Evolutionary conservation across 2,797 vertebrate genomes (phyloP).

Genomic region (Calcarius lapponicus): DNA sequence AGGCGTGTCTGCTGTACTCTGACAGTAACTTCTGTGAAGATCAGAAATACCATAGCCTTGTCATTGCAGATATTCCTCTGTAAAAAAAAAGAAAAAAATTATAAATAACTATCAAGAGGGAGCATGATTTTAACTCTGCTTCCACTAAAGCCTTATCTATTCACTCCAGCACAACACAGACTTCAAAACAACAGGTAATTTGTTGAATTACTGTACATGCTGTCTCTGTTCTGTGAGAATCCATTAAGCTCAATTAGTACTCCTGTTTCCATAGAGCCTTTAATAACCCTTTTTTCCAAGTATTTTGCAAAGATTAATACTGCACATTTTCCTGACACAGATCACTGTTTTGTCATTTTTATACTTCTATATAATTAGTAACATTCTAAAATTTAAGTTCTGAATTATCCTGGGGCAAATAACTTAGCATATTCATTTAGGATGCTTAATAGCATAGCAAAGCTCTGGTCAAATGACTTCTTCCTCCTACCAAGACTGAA

Average conservation of each 20-base stretch:
- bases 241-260: slow-evolving; percentile 62
- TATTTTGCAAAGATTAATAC: slow-evolving; percentile 15
- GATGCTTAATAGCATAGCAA: neutral
- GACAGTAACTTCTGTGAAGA: neutral
- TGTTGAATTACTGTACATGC: slow-evolving; percentile 34
- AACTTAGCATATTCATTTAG: neutral
- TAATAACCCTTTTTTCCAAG: slow-evolving; percentile 12
- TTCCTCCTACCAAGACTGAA: neutral
- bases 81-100: neutral
- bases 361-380: neutral
- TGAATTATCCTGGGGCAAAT: neutral
- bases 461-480: neutral
- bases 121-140: neutral
- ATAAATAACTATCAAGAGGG: neutral
- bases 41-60: neutral
- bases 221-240: slow-evolving; percentile 41
- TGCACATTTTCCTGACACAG: slow-evolving; percentile 9
- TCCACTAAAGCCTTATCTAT: neutral
- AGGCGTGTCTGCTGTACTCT: neutral
- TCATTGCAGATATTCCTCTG: neutral
- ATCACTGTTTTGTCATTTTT: slow-evolving; percentile 14
- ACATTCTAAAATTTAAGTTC: neutral
- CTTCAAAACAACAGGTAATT: slow-evolving; percentile 55
- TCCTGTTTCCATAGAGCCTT: slow-evolving; percentile 39
- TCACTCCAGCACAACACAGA: slow-evolving; percentile 1